phyloP scores from a whole-genome alignment of 37 sponge, comb jelly and placozoan species.

The Chondrilla cf. caribensis region DNA sequence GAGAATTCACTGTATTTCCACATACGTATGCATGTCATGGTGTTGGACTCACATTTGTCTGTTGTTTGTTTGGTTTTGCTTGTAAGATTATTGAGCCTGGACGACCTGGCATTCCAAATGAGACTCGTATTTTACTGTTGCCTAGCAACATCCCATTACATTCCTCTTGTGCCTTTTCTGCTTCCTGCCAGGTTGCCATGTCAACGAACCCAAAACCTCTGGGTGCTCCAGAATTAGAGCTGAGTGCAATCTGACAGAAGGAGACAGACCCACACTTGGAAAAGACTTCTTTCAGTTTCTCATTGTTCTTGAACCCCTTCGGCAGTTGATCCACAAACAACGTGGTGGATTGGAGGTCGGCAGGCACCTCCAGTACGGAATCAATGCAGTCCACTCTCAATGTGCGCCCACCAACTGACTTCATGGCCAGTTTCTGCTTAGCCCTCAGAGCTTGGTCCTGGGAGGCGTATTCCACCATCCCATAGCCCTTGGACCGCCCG shows the following conservation, averaged over 20 bases:
- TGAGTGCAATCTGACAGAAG: conserved; percentile 77
- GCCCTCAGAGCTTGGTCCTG: conserved; percentile 58
- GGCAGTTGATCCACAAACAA: conserved; percentile 80
- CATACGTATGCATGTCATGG: no score
- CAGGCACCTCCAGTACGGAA: conserved; percentile 46
- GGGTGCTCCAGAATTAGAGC: conserved; percentile 39
- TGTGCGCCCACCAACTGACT: conserved; percentile 45
- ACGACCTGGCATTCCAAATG: conserved; percentile 83
- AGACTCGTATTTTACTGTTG: conserved; percentile 58
- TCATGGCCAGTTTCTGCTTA: conserved; percentile 58
- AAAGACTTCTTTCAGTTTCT: conserved; percentile 34
- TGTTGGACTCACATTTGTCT: no score
- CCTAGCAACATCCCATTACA: conserved; percentile 39
- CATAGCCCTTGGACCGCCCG: conserved; percentile 65
- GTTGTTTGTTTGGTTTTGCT: conserved; percentile 20
- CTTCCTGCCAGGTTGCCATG: conserved; percentile 58
- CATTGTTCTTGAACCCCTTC: conserved; percentile 47
- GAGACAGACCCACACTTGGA: conserved; percentile 51
- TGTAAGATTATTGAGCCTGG: conserved; percentile 77
- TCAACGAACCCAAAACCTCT: conserved; percentile 81
- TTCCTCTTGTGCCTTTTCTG: conserved; percentile 48
- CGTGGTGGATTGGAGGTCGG: conserved; percentile 64
- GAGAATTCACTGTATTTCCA: no score
- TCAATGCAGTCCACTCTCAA: conserved; percentile 77
- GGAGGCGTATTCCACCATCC: conserved; percentile 57